phyloP scores from a whole-genome alignment of 1,140 invertebrate species.

The Anoplophora glabripennis region DNA sequence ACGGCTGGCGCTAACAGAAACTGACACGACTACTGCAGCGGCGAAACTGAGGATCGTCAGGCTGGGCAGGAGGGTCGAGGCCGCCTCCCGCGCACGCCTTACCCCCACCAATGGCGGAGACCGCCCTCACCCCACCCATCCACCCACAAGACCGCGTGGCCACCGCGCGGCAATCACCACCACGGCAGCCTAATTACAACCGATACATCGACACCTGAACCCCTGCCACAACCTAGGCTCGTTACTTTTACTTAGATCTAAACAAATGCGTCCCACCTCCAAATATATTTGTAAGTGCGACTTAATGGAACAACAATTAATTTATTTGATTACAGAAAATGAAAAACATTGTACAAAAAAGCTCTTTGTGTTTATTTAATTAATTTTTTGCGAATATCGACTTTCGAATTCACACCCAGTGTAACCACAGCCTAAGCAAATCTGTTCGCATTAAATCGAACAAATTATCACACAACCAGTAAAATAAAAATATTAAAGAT shows the following conservation, averaged over 20 bases:
- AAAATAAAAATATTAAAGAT: too few species aligned
- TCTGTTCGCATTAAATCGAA: too few species aligned
- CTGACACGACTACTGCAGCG: constrained; percentile 16
- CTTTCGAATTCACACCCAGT: too few species aligned
- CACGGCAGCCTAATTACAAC: constrained; percentile 36
- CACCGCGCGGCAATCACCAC: constrained; percentile 39
- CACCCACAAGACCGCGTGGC: constrained; percentile 45
- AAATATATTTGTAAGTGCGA: background rate
- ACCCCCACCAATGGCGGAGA: constrained; percentile 36
- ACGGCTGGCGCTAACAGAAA: constrained; percentile 14
- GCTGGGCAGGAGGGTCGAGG: constrained; percentile 38
- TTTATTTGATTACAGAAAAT: too few species aligned
- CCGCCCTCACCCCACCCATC: constrained; percentile 43
- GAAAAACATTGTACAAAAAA: too few species aligned
- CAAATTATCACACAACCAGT: too few species aligned
- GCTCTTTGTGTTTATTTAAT: too few species aligned
- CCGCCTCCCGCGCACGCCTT: constrained; percentile 46
- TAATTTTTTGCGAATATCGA: too few species aligned
- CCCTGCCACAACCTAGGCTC: constrained; percentile 13
- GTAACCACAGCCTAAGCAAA: too few species aligned
- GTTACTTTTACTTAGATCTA: constrained; percentile 14
- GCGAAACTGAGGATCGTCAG: constrained; percentile 20
- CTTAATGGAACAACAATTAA: too few species aligned
- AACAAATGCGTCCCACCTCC: background rate
- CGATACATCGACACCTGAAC: constrained; percentile 34